Evolutionary conservation across 2,797 vertebrate genomes (phyloP).

Genomic region (Podarcis lilfordi): DNA sequence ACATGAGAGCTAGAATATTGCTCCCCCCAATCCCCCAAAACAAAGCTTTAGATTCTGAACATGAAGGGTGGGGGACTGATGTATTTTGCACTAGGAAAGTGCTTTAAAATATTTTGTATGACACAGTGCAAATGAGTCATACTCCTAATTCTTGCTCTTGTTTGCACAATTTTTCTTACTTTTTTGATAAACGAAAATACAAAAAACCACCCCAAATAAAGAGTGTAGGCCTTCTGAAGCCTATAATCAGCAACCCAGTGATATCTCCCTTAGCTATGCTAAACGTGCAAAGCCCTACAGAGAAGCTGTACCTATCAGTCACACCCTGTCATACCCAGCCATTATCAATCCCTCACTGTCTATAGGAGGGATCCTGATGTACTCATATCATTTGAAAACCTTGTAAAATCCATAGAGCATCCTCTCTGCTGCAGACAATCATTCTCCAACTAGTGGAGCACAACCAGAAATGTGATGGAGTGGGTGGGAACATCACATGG

Average conservation of each 20-base stretch:
- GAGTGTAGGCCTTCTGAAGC: neutral
- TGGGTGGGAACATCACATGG: too few species aligned
- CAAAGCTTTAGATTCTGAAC: neutral
- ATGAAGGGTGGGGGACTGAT: neutral
- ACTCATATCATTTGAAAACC: too few species aligned
- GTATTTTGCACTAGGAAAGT: neutral
- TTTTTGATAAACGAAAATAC: neutral
- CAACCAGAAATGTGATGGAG: too few species aligned
- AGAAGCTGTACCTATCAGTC: neutral
- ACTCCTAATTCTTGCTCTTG: neutral
- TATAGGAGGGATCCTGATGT: too few species aligned
- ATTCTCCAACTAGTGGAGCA: too few species aligned
- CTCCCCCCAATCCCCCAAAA: too few species aligned
- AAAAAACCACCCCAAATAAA: neutral
- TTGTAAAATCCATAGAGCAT: too few species aligned
- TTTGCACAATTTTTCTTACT: neutral
- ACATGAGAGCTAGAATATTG: too few species aligned
- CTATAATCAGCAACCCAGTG: neutral
- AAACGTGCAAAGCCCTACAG: neutral
- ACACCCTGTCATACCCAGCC: neutral
- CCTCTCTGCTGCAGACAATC: too few species aligned
- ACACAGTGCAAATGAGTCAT: neutral
- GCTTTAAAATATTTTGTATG: neutral
- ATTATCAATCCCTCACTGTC: neutral
- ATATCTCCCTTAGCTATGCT: too few species aligned